phyloP scores from a whole-genome alignment of 2,888 invertebrate genomes.

The Drosophila diplacantha region DNA sequence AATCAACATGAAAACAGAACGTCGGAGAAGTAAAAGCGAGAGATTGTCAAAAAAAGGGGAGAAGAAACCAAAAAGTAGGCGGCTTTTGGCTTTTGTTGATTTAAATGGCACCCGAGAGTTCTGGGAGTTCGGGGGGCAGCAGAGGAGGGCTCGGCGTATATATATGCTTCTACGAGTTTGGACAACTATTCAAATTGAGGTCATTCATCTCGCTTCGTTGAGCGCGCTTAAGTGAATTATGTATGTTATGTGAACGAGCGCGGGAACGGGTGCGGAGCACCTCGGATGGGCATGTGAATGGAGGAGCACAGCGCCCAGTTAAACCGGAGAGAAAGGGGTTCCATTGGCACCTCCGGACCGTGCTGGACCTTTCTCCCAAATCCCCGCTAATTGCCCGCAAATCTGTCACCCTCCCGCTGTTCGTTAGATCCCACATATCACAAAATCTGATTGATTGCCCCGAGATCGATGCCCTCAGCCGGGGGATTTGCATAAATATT shows the following conservation, averaged over 20 bases:
- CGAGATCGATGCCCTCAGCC: slow-evolving; percentile 61
- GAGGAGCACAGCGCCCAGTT: slow-evolving; percentile 4
- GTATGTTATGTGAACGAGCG: slow-evolving; percentile 32
- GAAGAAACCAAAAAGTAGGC: slow-evolving; percentile 53
- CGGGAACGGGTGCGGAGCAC: background rate
- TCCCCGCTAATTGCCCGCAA: slow-evolving; percentile 62
- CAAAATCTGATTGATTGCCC: slow-evolving; percentile 50
- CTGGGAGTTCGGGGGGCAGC: slow-evolving; percentile 26
- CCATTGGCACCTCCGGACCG: slow-evolving; percentile 45
- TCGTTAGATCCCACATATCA: slow-evolving; percentile 5
- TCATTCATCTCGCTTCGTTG: slow-evolving; percentile 75
- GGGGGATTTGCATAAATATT: slow-evolving; percentile 63
- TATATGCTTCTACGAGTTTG: slow-evolving; percentile 27
- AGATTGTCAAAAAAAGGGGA: slow-evolving; percentile 41
- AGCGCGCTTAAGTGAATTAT: slow-evolving; percentile 74
- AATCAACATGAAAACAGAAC: slow-evolving; percentile 51
- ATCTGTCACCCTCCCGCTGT: slow-evolving; percentile 33
- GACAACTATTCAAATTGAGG: slow-evolving; percentile 72
- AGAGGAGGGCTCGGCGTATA: slow-evolving; percentile 5
- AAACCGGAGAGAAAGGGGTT: background rate
- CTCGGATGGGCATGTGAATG: slow-evolving; percentile 44
- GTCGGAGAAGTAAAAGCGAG: slow-evolving; percentile 20
- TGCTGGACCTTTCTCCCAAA: slow-evolving; percentile 36
- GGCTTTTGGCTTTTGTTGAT: slow-evolving; percentile 60
- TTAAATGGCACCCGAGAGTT: slow-evolving; percentile 69